Conservation (phyloP, 2,888 invertebrate genomes). For the Agrochola macilenta region DNA sequence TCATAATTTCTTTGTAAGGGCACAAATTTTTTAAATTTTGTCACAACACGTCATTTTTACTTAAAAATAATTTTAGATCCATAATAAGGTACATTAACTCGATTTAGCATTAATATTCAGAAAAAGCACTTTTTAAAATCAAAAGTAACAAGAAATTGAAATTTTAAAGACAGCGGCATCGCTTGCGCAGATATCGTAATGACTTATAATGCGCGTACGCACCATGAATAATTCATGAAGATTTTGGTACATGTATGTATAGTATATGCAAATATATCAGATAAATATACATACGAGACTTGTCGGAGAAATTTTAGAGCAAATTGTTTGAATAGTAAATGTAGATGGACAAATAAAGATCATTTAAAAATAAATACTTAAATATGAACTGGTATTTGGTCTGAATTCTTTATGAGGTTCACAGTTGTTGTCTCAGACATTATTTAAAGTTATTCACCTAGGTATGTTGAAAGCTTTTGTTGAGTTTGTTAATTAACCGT, state of each 20-base stretch:
- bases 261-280: slow-evolving; percentile 60
- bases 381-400: slow-evolving; percentile 45
- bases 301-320: slow-evolving; percentile 60
- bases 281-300: slow-evolving; percentile 47
- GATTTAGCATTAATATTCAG: slow-evolving; percentile 64
- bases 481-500: slow-evolving; percentile 56
- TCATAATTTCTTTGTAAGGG: not conserved
- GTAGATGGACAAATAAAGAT: slow-evolving; percentile 55
- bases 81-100: slow-evolving; percentile 63
- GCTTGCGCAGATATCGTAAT: slow-evolving; percentile 71
- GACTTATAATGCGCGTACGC: slow-evolving; percentile 73
- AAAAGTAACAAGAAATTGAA: slow-evolving; percentile 72
- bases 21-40: not conserved
- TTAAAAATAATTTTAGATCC: slow-evolving; percentile 52
- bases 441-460: slow-evolving; percentile 30
- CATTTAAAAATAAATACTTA: slow-evolving; percentile 51
- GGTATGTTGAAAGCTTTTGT: slow-evolving; percentile 41
- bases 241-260: slow-evolving; percentile 66
- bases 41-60: slow-evolving; percentile 18
- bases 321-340: slow-evolving; percentile 57
- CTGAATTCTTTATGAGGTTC: slow-evolving; percentile 53
- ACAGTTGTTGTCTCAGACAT: slow-evolving; percentile 37
- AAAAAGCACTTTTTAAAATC: slow-evolving; percentile 57
- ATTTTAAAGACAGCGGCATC: slow-evolving; percentile 68
- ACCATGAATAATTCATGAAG: slow-evolving; percentile 74